Base-by-base conservation (phyloP, 2,113 vertebrate genomes). In the Irena cyanogastra region DNA sequence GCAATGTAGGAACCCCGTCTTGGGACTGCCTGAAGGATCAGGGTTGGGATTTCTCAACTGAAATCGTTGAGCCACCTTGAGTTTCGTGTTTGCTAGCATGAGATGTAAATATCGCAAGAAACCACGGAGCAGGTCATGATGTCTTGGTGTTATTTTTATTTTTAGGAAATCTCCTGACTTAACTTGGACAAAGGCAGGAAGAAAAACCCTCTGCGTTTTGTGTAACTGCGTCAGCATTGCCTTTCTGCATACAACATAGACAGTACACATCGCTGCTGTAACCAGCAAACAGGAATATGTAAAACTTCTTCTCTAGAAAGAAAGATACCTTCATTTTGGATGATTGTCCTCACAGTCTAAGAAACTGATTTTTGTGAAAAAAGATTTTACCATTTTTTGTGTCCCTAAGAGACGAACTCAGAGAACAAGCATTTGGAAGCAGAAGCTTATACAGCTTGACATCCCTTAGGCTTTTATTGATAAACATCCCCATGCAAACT, bases 231-330 rank as follows among this genome's bases (percentile, higher is more conserved):
- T 63, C 72, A 22, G 30, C 35, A 1, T 31, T 76, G 8, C 63
- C 18, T 42, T 30, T 26, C 45, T 49, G 75, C 0, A 0, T 42
- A 10, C 26, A 44, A 1, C 13, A 6, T 1, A 21, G 28, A 15
- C 28, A 1, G 41, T 19, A 4, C 13, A 42, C 35, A 3, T 18
- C 77, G 15, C 41, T 28, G 28, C 31, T 35, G 50, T 45, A n/a
- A 28, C 60, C 41, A 35, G 22, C 75, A 33, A 37, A 44, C 27
- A 56, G 61, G 44, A 93, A 50, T 7, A 63, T 31, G 17, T 27
- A 66, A 69, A 87, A 16, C 16, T 6, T 85, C 66, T 70, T 69
- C 21, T 30, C 27, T 42, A 30, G 52, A 60, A 61, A 33, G 77
- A 79, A 75, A 15, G 37, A 74, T 27, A 9, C 5, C 1, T 7